Base-by-base conservation (phyloP, 2,113 vertebrate genomes). In the Sialia sialis region DNA sequence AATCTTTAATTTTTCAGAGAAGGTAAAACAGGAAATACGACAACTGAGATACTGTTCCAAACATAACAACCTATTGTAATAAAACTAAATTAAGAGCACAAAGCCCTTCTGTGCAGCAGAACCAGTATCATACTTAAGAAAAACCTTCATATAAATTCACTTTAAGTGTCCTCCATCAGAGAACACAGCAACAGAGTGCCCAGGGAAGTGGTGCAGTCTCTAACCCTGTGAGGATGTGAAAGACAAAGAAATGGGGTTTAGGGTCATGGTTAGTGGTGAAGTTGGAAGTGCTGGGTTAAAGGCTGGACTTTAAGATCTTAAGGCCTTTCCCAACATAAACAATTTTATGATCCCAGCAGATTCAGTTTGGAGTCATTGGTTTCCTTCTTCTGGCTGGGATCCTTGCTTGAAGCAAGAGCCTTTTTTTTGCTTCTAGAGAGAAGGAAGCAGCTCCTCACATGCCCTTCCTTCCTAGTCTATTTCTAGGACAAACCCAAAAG, bases 221-320 rank as follows among this genome's bases (percentile, higher is more conserved):
- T 8, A 7, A 7, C 3, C 11, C 51, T 13, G 46, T 12, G 38
- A 15, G 4, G 49, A 19, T 59, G 14, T n/a, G 25, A 43, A 52
- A 36, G 9, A 27, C 0, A 3, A 7, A 32, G 10, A 36, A 11
- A 5, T 26, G n/a, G 13, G 41, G 16, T 17, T 49, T 27, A 18
- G 26, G 43, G 30, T 16, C 9, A 3, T 16, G 17, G 11, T 43
- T 22, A 46, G 54, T 18, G 54, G 7, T 32, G 25, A 16, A 8
- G 5, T 16, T 29, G 27, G 43, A n/a, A 67, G 13, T 32, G n/a
- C 22, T 43, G 13, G 1, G 7, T 48, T 49, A 11, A 58, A 3
- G 5, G 21, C 1, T 93, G 34, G 34, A 18, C 11, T 26, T 21
- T 17, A 23, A 36, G 41, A 22, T 13, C 6, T 27, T 12, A 14